Evolutionary conservation across 2,113 vertebrate genomes (phyloP).

Genomic region (Odontophorus gujanensis): DNA sequence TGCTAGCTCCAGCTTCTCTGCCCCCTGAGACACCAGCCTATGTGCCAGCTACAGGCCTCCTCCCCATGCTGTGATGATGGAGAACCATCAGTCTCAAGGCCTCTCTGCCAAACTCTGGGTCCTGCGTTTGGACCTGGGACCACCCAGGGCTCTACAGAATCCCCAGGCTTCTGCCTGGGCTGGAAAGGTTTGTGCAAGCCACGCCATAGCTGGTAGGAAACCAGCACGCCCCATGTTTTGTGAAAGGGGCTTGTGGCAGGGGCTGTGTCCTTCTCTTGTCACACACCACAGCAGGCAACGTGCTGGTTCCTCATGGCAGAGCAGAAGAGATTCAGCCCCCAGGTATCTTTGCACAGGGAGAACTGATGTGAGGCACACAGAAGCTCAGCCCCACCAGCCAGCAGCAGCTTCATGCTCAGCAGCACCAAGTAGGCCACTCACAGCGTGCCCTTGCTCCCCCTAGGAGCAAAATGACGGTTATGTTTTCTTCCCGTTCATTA

Average conservation of each 20-base stretch:
- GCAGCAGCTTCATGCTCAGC: neutral
- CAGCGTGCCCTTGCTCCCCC: neutral
- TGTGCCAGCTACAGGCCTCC: neutral
- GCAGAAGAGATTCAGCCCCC: neutral
- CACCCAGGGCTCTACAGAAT: neutral
- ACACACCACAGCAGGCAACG: neutral
- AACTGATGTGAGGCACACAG: neutral
- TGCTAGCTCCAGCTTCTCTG: neutral
- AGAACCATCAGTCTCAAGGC: neutral
- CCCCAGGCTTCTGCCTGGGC: neutral
- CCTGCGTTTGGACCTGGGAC: accelerated
- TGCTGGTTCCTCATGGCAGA: neutral
- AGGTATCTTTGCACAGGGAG: neutral
- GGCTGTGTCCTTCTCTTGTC: neutral
- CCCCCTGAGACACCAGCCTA: constrained; percentile 7
- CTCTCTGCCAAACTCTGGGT: neutral
- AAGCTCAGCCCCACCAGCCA: neutral
- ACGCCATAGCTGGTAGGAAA: neutral
- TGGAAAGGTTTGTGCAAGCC: neutral
- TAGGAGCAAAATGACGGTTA: neutral
- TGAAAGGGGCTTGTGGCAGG: neutral
- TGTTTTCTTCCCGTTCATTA: neutral
- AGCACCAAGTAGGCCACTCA: neutral
- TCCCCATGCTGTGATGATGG: neutral
- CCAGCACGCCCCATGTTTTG: neutral